Base-by-base conservation (phyloP, 2,113 vertebrate species). In the Rafetus swinhoei region DNA sequence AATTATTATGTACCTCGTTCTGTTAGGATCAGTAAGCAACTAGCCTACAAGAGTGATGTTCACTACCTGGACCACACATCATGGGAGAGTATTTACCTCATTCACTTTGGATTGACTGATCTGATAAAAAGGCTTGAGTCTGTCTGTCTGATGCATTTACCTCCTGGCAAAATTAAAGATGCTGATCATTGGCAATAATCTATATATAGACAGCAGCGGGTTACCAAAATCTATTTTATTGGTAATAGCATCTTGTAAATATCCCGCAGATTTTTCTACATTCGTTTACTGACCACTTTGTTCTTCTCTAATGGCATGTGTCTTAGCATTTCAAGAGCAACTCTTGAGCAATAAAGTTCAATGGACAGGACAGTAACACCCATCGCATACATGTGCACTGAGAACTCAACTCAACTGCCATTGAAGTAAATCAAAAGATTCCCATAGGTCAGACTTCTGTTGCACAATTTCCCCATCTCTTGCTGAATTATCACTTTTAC, bases 311-410 rank as follows among this genome's bases (percentile, higher is more conserved):
- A n/a, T 39, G 62, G 5, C 35, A 65, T 27, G 6, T 53, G 18
- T 55, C 10, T 85, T 29, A 24, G 14, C 76, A 81, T 81, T 29
- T 89, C 53, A 84, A 93, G 24, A 82, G 45, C 32, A 90, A 74
- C 8, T 56, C 91, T 93, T 87, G 81, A 89, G 81, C 54, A 81
- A 55, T 81, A 82, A 21, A 15, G 57, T 56, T 84, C 90, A 77
- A 92, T 62, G 85, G 57, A 91, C 52, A 92, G 88, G 88, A 85
- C 25, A 69, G 22, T 90, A 90, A 86, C 88, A 90, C 79, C 62
- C 32, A 72, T 72, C 32, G 76, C 94, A 87, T 72, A 7, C 83
- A 81, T 79, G 35, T 89, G 82, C 35, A 74, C 82, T 87, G 53
- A 87, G 84, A 89, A 89, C 89, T 92, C 53, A 89, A 80, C 74